Percentiles rank a stretch among this genome's conserved stretches.
These are phyloP conservation scores for Rhinella marina DNA, from an alignment of 2,797 vertebrate genomes.

Conservation along the genomic window DNA sequence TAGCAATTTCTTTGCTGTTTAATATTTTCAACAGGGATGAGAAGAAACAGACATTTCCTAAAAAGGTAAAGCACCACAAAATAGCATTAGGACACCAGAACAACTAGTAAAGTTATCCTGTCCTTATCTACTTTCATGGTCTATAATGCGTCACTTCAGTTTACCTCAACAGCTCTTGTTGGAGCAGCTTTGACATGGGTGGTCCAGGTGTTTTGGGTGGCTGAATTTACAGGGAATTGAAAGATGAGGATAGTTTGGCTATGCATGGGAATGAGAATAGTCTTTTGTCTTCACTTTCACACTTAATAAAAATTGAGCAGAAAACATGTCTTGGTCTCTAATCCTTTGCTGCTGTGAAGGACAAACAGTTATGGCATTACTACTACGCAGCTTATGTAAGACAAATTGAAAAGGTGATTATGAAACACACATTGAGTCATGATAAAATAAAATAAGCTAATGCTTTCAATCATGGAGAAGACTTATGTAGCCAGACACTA, in stretches of 20 bases:
- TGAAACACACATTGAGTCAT: background rate
- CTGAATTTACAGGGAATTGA: slow-evolving; percentile 15
- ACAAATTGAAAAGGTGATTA: background rate
- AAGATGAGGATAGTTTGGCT: background rate
- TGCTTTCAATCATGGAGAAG: no score
- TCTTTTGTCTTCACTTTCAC: background rate
- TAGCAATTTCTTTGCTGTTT: background rate
- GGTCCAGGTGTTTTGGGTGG: slow-evolving; percentile 24
- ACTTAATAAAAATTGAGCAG: background rate
- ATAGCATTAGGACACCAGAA: background rate
- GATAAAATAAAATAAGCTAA: no score
- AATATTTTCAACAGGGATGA: background rate
- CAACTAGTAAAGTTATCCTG: background rate
- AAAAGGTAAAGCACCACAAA: background rate
- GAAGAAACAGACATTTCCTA: background rate
- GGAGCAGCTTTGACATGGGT: slow-evolving; percentile 16
- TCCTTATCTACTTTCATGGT: background rate
- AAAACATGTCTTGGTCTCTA: background rate
- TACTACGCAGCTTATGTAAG: no score
- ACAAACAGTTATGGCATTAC: background rate
- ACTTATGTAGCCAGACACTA: no score
- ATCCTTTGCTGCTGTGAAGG: background rate
- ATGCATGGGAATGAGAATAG: background rate
- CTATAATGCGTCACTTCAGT: background rate
- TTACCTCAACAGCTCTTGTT: background rate